Conservation (phyloP, 2,797 vertebrate species). For the Sphenopsis melanotis region DNA sequence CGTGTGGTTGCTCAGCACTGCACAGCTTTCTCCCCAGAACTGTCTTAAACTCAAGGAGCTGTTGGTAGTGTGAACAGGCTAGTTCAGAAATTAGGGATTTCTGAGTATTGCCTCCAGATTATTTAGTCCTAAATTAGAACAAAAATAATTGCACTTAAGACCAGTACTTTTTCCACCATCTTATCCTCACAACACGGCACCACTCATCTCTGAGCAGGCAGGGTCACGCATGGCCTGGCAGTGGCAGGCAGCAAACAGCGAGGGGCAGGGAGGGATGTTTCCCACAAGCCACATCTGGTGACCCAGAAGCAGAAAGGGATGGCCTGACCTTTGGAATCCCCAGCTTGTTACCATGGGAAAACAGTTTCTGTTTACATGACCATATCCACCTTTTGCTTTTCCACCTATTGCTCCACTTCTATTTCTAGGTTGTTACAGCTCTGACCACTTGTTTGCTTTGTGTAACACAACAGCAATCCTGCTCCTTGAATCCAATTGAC, state of each 20-base stretch:
- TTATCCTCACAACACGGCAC: neutral
- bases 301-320: neutral
- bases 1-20: neutral
- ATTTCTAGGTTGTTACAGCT: neutral
- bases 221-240: neutral
- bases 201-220: fast-evolving
- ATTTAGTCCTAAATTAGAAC: neutral
- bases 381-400: neutral
- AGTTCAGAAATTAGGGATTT: neutral
- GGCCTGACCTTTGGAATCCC: neutral
- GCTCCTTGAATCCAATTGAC: neutral
- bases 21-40: neutral
- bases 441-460: neutral
- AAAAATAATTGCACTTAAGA: neutral
- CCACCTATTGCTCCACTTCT: neutral
- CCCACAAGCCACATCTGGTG: neutral
- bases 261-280: neutral
- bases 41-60: neutral
- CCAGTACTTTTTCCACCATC: neutral
- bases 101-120: neutral
- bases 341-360: neutral
- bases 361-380: neutral
- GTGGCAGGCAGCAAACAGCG: neutral
- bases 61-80: neutral
- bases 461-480: neutral